Base-by-base conservation (phyloP, 2,888 invertebrate genomes). In the Malacosoma neustria region DNA sequence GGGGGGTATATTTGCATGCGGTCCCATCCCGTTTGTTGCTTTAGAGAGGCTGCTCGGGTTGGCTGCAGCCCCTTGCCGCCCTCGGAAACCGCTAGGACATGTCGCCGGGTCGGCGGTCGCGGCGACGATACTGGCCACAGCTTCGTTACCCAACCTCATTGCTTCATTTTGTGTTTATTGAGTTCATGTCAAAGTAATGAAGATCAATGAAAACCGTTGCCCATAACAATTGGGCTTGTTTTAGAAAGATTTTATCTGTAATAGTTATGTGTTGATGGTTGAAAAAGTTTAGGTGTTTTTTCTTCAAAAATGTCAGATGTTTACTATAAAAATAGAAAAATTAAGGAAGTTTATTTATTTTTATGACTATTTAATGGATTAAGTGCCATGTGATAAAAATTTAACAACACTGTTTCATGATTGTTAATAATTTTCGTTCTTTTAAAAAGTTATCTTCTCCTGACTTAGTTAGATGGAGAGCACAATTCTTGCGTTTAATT, bases 151-250 rank as follows among this genome's bases (percentile, higher is more conserved):
- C 42, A 40, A 60, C 39, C 61, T 63, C 49, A 64, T 67, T 57
- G 60, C 59, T 61, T 72, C 65, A 65, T 56, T 51, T 48, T 56
- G 51, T 62, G 57, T 55, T 65, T 57, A 68, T 62, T 65, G 64
- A 61, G 77, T 72, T 70, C 72, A 72, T 82, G 80, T 80, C 80
- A 75, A 60, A 68, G 59, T 63, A 77, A 84, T 82, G 61, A 73
- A 72, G 62, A 60, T 60, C 65, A 72, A 72, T 73, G 61, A 70
- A 58, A 41, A 33, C 45, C 42, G 38, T 64, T 65, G 70, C 43
- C 61, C 48, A 63, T 34, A 42, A 42, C 39, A 66, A 59, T 52
- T 45, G 43, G 30, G 5, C 13, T 33, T 22, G 4, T 7, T n/a
- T 33, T 12, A 35, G 32, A 11, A 32, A 11, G 15, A 22, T 22